Base-by-base conservation (phyloP, 1,140 invertebrate species). In the Drosophila ironensis region DNA sequence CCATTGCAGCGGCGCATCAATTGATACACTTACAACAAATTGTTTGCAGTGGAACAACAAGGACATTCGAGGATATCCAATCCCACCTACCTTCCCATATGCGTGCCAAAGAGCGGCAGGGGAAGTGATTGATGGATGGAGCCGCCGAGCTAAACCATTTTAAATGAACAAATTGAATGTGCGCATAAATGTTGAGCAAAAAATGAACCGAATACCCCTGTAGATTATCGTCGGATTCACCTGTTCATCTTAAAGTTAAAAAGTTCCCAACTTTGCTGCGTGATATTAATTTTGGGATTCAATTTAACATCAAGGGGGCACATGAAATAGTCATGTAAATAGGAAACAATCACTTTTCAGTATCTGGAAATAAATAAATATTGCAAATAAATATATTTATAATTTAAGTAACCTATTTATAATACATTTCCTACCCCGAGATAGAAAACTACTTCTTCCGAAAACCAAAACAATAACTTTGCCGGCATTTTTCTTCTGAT, bases 1-100 rank as follows among this genome's bases (percentile, higher is more conserved):
- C 51, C 22, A 25, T n/a, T 37, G 20, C 24, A n/a, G 27, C 38
- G 46, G 35, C 75, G 48, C 75, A 74, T 74, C 76, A 80, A 80
- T 81, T 80, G 76, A 75, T 80, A 81, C 76, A 81, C 71, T 80
- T 80, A 80, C 75, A 80, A 80, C 75, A 80, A 80, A 81, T 80
- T 80, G 75, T 80, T 81, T 75, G 66, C 48, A 61, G 56, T 69
- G 61, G 47, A 60, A 64, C 57, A n/a, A 67, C 67, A 53, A 81
- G 66, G 71, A 66, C 48, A 44, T 54, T n/a, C 30, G 24, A 35
- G 35, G 22, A 53, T 54, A 37, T 24, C 17, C 4, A 14, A 20
- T n/a, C n/a, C n/a, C n/a, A n/a, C n/a, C 11, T 25, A 52, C 33
- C 30, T 33, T 12, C 40, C 3, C 22, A 30, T 25, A 9, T 19